These are phyloP conservation scores for Erebia palarica DNA, from an alignment of 2,888 invertebrate genomes.

Conservation along the genomic window DNA sequence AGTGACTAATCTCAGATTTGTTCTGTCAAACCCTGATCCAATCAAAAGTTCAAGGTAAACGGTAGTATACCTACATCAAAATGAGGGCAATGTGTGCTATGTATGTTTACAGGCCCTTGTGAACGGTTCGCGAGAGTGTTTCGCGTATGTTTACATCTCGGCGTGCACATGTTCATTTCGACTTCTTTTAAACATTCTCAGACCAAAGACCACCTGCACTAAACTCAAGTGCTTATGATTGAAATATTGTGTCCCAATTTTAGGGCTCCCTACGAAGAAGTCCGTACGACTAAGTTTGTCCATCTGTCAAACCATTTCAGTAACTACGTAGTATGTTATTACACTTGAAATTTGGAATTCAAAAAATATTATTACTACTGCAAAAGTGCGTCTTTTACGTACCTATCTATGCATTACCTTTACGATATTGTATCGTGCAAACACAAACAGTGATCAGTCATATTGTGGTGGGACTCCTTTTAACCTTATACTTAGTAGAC, in stretches of 20 bases:
- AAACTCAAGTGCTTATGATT: constrained; percentile 32
- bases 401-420: no score
- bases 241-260: neutral
- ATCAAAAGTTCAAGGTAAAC: neutral
- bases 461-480: no score
- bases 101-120: constrained; percentile 31
- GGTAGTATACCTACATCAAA: constrained; percentile 1
- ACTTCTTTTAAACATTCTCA: constrained; percentile 39
- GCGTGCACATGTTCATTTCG: constrained; percentile 38
- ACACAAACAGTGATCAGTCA: no score
- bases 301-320: no score
- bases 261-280: neutral
- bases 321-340: no score
- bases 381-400: no score
- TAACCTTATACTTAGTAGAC: no score
- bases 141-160: constrained; percentile 38
- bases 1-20: neutral
- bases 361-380: no score
- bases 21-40: neutral
- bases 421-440: no score
- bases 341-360: no score
- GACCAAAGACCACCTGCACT: constrained; percentile 25
- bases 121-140: constrained; percentile 26
- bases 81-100: constrained; percentile 26
- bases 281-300: no score